phyloP scores from a whole-genome alignment of 2,113 vertebrate genomes.

The Anarrhichthys ocellatus region DNA sequence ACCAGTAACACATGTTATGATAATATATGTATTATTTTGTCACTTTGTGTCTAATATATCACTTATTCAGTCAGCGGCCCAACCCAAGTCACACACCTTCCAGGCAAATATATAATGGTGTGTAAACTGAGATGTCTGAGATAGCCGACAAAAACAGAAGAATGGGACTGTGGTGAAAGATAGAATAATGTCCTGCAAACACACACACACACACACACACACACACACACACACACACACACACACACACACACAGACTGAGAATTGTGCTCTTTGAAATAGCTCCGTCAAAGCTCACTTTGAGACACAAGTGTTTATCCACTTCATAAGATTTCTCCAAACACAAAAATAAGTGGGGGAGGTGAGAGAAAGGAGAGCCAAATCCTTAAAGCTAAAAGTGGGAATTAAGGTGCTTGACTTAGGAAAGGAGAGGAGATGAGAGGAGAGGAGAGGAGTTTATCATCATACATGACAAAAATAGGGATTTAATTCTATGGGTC shows the following conservation, averaged over 20 bases:
- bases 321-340: constrained; percentile 51
- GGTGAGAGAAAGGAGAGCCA: constrained; percentile 83
- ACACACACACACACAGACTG: constrained; percentile 17
- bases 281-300: constrained; percentile 45
- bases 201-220: constrained; percentile 39
- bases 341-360: constrained; percentile 53
- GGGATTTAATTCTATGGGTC: not conserved
- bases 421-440: constrained; percentile 61
- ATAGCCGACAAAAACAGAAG: constrained; percentile 65
- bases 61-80: constrained; percentile 40
- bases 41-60: constrained; percentile 36
- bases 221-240: constrained; percentile 27
- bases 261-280: constrained; percentile 38
- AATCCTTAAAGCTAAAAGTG: constrained; percentile 84
- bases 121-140: constrained; percentile 76
- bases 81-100: constrained; percentile 38
- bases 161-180: constrained; percentile 33
- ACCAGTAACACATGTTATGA: constrained; percentile 19
- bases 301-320: constrained; percentile 56
- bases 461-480: constrained; percentile 1
- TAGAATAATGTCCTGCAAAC: constrained; percentile 36
- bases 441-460: not conserved
- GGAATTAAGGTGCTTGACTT: constrained; percentile 57
- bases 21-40: constrained; percentile 30
- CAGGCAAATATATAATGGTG: constrained; percentile 69